Base-by-base conservation (phyloP, 2,113 vertebrate species). In the Eonycteris spelaea region DNA sequence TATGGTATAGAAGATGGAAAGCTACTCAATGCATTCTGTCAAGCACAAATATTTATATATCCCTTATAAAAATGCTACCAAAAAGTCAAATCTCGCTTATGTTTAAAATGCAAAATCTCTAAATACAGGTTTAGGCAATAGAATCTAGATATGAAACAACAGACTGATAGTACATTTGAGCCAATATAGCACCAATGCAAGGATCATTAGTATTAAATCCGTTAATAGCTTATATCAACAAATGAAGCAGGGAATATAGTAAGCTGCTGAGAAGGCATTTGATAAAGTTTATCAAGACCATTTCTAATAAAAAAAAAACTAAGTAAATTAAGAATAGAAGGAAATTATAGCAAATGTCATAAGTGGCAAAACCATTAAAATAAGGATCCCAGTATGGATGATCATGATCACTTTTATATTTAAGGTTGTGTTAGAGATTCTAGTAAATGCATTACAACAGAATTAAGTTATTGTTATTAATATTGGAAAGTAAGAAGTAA, bases 221-320 rank as follows among this genome's bases (percentile, higher is more conserved):
- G 30, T 85, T 88, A 68, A 55, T 61, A 80, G 48, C 9, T 95
- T 48, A 48, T 48, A 38, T 86, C 26, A 86, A 11, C 35, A 63
- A 91, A 51, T 86, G 45, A 95, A 89, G n/a, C 59, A 85, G 80
- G 35, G 48, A 85, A 35, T 91, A 45, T 74, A 57, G 30, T 45
- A 79, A 95, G 48, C 74, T 82, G 48, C 43, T 43, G 65, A 91
- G 43, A 79, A 77, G 70, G n/a, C 84, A 78, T 92, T 92, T 65
- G 38, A 48, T 88, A 33, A 91, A 87, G 33, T 74, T 92, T 26
- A 65, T 78, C 4, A 93, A 92, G 84, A 80, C 26, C 5, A n/a
- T 35, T 73, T 73, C 24, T 83, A 38, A 48, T 91, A 35, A 48
- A n/a, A 80, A 80, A 48, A 82, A 61, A 71, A 28, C 7, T 28